Evolutionary conservation across 2,797 vertebrate genomes (phyloP), one percentile per base, ranked within the genome.

Genomic region (Rhinichthys osculus): DNA sequence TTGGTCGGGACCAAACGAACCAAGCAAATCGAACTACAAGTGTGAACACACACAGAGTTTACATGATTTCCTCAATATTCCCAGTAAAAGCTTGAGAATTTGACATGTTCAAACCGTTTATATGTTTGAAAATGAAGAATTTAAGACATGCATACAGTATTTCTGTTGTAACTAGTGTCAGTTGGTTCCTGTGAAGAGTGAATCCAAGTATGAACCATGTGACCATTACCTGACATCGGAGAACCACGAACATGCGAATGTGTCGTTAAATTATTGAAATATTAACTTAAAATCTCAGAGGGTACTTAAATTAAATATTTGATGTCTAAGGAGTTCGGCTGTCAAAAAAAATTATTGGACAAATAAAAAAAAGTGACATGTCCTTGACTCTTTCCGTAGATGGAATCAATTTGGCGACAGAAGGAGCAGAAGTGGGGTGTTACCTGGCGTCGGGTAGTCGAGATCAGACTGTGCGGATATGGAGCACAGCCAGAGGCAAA

Each of bases 381-480:
- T 67, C 30, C 85, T 47, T 84, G 8, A 21, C 82, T 21, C 44
- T 59, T 44, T 71, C 40, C n/a, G 91, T 89, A 83, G 83, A 86
- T 88, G 89, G 87, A 76, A 79, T 90, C 71, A 93, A 94, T 5
- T 95, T 93, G 62, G 80, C 42, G 38, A 86, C 88, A 7, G 93
- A 93, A 52, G 92, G 86, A n/a, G 76, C 91, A 5, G 94, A 93
- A 86, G 95, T 88, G 13, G 94, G 95, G 33, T 96, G 95, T 90
- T 97, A 95, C 87, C 92, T 99, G 35, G 98, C 97, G 1, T 99
- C 98, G 0, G 98, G 98, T 64, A 99, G 98, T 94, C 97, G 96
- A 95, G 98, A 99, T 92, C 98, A 99, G 92, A 99, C 97, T 0
- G 78, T 99, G 57, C 95, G 97, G 62, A 94, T 99, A 85, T 99